Conservation (phyloP, 2,797 vertebrate genomes). For the Fistularia tabacaria region DNA sequence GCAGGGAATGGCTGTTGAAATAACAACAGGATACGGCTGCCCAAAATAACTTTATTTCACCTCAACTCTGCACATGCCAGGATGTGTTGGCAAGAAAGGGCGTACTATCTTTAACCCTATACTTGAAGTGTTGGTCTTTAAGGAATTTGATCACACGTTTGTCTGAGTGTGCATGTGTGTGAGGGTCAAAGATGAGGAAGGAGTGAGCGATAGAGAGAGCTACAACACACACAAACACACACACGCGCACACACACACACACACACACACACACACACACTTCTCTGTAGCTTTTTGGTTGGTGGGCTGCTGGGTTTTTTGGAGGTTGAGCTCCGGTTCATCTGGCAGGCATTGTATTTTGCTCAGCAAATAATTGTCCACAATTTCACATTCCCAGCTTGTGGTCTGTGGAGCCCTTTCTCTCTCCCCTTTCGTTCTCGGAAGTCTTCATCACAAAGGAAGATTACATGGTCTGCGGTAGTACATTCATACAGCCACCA, state of each 20-base stretch:
- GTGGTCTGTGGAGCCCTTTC: conserved; percentile 68
- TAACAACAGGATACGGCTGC: not conserved
- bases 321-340: conserved; percentile 78
- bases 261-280: conserved; percentile 29
- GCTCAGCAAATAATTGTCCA: conserved; percentile 82
- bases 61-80: no score
- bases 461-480: conserved; percentile 75
- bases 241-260: no score
- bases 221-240: no score
- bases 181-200: no score
- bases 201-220: no score
- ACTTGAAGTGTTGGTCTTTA: no score
- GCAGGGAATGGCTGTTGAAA: not conserved
- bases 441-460: conserved; percentile 77
- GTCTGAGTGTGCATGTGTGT: no score
- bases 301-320: conserved; percentile 60
- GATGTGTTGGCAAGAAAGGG: no score
- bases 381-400: conserved; percentile 78
- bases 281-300: conserved; percentile 60
- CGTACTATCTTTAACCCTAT: no score
- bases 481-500: conserved; percentile 75
- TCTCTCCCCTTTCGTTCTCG: conserved; percentile 59
- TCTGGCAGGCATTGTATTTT: conserved; percentile 82
- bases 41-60: no score
- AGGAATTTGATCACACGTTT: no score